phyloP scores from a whole-genome alignment of 2,888 invertebrate genomes.

The Periphyllus acericola region DNA sequence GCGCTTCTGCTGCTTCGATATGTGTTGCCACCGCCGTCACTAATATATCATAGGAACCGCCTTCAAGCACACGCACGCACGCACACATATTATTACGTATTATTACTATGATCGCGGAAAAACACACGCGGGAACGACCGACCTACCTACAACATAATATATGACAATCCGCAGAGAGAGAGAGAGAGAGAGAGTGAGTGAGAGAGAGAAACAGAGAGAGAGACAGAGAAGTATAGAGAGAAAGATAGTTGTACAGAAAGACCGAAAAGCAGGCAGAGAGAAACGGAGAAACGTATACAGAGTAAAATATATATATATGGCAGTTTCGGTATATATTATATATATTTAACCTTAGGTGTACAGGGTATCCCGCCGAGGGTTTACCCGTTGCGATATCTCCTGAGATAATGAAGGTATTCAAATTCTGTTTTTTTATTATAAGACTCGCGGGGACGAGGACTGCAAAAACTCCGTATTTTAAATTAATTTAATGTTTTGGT shows the following conservation, averaged over 20 bases:
- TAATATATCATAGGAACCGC: slow-evolving; percentile 35
- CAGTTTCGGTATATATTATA: no score
- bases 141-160: background rate
- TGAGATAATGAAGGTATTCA: no score
- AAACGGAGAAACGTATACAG: no score
- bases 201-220: background rate
- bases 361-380: no score
- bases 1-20: background rate
- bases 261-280: no score
- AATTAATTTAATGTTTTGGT: no score
- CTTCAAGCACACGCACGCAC: slow-evolving; percentile 38
- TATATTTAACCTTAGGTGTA: no score
- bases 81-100: slow-evolving; percentile 6
- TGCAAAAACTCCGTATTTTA: no score
- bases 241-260: background rate
- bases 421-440: no score
- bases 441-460: no score
- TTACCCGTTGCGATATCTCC: no score
- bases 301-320: no score
- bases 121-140: background rate
- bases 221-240: background rate
- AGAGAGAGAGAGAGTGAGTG: background rate
- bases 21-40: slow-evolving; percentile 13
- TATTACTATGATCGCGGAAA: background rate
- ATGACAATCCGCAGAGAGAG: background rate